Conservation (phyloP, 2,888 invertebrate genomes). For the Pteria penguin region DNA sequence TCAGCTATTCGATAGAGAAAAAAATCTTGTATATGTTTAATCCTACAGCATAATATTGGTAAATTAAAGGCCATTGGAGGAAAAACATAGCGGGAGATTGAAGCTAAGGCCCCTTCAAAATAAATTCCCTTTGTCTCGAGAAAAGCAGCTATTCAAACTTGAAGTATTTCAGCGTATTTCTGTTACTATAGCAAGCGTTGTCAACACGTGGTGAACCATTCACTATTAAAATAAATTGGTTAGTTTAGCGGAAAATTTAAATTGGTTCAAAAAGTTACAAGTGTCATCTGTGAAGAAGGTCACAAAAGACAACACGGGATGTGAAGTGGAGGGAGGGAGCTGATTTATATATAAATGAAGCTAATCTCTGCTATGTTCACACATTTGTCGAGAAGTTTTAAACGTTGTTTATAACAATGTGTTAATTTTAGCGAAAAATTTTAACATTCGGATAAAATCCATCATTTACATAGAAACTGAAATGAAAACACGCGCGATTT, state of each 20-base stretch:
- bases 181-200: not conserved
- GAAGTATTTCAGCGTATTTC: not conserved
- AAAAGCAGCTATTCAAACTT: constrained; percentile 16
- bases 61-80: not conserved
- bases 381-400: constrained; percentile 4
- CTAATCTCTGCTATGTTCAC: constrained; percentile 13
- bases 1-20: too few species aligned
- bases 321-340: not conserved
- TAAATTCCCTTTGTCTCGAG: not conserved
- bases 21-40: too few species aligned
- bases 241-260: constrained; percentile 23
- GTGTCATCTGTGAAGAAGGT: constrained; percentile 1
- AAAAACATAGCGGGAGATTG: not conserved
- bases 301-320: not conserved
- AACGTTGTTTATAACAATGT: not conserved
- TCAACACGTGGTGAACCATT: constrained; percentile 4
- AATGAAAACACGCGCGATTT: not conserved
- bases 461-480: not conserved
- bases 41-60: not conserved
- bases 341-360: constrained; percentile 7
- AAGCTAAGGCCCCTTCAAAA: not conserved
- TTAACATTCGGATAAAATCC: not conserved
- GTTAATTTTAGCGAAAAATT: not conserved
- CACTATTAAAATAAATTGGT: constrained; percentile 1
- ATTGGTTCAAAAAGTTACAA: constrained; percentile 27